Evolutionary conservation across 2,797 vertebrate genomes (phyloP).

Genomic region (Ambastaia sidthimunki): DNA sequence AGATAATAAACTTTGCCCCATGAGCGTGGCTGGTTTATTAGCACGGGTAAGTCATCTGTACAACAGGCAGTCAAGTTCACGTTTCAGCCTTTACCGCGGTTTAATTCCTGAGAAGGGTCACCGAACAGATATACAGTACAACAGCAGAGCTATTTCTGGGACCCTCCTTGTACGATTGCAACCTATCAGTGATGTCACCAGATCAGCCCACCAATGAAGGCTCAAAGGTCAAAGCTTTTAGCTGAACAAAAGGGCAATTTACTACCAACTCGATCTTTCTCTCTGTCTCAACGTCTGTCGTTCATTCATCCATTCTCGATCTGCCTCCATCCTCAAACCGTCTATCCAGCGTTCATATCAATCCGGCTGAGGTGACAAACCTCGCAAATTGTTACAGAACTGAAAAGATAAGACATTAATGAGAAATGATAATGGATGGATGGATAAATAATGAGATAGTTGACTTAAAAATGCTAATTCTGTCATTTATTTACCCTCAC

Average conservation of each 20-base stretch:
- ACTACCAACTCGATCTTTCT: slow-evolving; percentile 34
- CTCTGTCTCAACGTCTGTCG: slow-evolving; percentile 13
- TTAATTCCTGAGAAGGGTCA: slow-evolving; percentile 22
- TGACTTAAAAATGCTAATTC: not conserved
- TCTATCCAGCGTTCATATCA: slow-evolving; percentile 26
- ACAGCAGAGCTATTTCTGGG: slow-evolving; percentile 63
- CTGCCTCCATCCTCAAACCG: slow-evolving; percentile 19
- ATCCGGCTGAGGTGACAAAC: slow-evolving; percentile 24
- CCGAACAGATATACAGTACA: slow-evolving; percentile 16
- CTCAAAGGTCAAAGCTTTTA: slow-evolving; percentile 69
- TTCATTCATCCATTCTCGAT: slow-evolving; percentile 40
- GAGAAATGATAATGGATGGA: not conserved
- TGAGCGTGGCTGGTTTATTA: slow-evolving; percentile 15
- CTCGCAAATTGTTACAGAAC: slow-evolving; percentile 3
- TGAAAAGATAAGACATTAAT: not conserved
- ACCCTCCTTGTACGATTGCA: slow-evolving; percentile 65
- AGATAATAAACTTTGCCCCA: slow-evolving; percentile 7
- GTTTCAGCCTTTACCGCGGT: not conserved
- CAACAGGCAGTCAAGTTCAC: not conserved
- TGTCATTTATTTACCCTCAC: not conserved
- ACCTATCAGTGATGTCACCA: slow-evolving; percentile 66
- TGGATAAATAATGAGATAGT: not conserved
- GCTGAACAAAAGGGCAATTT: slow-evolving; percentile 62
- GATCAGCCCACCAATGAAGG: slow-evolving; percentile 69
- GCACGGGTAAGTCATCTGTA: not conserved